phyloP scores from a whole-genome alignment of 2,113 vertebrate species.

The Platysternon megacephalum region DNA sequence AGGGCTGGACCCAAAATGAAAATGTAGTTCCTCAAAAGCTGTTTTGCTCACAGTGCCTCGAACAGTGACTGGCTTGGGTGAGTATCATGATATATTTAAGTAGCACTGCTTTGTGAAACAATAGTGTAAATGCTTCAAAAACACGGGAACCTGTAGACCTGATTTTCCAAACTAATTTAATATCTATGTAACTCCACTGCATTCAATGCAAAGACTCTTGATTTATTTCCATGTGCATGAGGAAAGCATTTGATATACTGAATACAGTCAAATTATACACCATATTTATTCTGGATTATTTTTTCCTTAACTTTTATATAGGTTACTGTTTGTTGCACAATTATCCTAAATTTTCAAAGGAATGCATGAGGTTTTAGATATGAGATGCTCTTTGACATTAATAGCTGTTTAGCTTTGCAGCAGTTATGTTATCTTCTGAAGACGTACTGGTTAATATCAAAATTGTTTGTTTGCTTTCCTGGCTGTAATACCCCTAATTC shows the following conservation, averaged over 20 bases:
- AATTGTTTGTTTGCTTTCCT: neutral
- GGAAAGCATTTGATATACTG: neutral
- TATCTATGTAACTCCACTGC: neutral
- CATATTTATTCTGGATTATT: neutral
- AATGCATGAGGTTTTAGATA: neutral
- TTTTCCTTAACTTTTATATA: neutral
- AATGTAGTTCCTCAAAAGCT: neutral
- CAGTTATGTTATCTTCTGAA: neutral
- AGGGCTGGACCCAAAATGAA: neutral
- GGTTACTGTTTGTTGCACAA: neutral
- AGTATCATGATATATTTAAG: neutral
- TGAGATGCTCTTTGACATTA: neutral
- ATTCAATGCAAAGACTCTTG: neutral
- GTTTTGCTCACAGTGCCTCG: neutral
- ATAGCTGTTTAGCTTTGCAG: neutral
- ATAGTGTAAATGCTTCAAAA: neutral
- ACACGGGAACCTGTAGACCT: neutral
- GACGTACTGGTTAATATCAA: neutral
- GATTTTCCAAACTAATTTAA: neutral
- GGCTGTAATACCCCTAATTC: neutral
- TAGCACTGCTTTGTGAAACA: neutral
- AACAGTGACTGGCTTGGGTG: neutral
- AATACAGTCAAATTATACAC: neutral
- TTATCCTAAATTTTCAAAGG: neutral
- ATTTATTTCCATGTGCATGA: neutral